phyloP scores from a whole-genome alignment of 2,888 invertebrate species.

The Archips crataeganus region DNA sequence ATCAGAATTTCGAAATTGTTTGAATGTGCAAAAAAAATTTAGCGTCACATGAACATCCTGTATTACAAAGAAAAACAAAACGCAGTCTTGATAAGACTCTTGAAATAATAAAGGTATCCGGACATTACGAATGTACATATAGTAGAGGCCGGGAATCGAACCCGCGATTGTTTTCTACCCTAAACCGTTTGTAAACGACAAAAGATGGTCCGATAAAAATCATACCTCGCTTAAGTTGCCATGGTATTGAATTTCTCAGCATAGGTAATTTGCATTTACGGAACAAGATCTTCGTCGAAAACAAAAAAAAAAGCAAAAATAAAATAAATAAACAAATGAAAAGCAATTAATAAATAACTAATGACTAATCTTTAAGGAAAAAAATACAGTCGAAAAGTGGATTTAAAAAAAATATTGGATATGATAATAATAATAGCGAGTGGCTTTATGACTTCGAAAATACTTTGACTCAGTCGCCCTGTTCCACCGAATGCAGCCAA shows the following conservation, averaged over 20 bases:
- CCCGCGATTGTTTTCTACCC: conserved; percentile 75
- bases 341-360: too few species aligned
- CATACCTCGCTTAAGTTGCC: conserved; percentile 55
- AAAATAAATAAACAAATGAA: too few species aligned
- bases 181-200: conserved; percentile 63
- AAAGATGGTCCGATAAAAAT: conserved; percentile 77
- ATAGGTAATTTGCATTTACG: conserved; percentile 4
- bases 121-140: conserved; percentile 59
- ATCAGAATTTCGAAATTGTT: too few species aligned
- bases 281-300: background rate
- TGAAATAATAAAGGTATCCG: conserved; percentile 75
- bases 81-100: conserved; percentile 72
- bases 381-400: background rate
- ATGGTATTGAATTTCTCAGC: conserved; percentile 45
- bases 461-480: conserved; percentile 47
- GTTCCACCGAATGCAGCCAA: conserved; percentile 43
- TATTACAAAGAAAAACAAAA: conserved; percentile 66
- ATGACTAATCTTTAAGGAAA: too few species aligned
- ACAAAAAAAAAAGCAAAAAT: too few species aligned
- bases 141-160: conserved; percentile 62
- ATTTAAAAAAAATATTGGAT: conserved; percentile 1
- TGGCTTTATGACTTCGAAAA: conserved; percentile 27
- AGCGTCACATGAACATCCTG: conserved; percentile 55
- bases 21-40: too few species aligned
- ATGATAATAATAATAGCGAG: background rate